Evolutionary conservation across 1,140 invertebrate genomes (phyloP), one percentile per base, ranked within the genome.

Genomic region (Sweltsa coloradensis): DNA sequence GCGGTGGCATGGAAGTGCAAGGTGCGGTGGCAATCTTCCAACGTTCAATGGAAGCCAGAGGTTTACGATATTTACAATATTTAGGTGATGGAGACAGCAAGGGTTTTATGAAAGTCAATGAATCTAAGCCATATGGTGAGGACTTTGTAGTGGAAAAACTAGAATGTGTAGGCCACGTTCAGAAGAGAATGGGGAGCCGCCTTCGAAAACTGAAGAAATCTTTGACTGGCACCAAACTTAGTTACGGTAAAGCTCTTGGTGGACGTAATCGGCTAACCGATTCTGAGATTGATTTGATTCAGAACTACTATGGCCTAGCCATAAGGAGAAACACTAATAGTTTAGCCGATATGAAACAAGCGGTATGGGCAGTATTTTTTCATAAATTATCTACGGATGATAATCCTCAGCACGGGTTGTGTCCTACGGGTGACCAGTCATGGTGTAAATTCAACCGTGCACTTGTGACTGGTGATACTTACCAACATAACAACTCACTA

Each of bases 361-460:
- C 48, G 37, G 37, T 58, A 36, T 52, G 51, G 51, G 51, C 57
- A 18, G 49, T 47, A 14, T 55, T 42, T 25, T 47, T 44, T 18
- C 50, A 55, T 39, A 47, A 45, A 22, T 34, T 11, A 18, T 55
- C 53, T 16, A 55, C 51, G 3, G 21, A 45, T 23, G 54, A 44
- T 31, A 49, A 54, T 45, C 52, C 52, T 25, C n/a, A 55, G 16
- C 53, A 51, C 34, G 29, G 23, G 11, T 51, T 49, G 55, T 62
- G 59, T 41, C 54, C 57, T n/a, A 41, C 41, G 31, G 57, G 54
- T 16, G 50, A 39, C 40, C 55, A 60, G 34, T 55, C 50, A 3
- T 63, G 57, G 57, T 62, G 60, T 41, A 51, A 52, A 25, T 64
- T 54, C 53, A 53, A 55, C 22, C 52, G 54, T 53, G 57, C 55